Evolutionary conservation across 2,113 vertebrate species (phyloP), one percentile per base, ranked within the genome.

Genomic region (Paraplagusia blochii): DNA sequence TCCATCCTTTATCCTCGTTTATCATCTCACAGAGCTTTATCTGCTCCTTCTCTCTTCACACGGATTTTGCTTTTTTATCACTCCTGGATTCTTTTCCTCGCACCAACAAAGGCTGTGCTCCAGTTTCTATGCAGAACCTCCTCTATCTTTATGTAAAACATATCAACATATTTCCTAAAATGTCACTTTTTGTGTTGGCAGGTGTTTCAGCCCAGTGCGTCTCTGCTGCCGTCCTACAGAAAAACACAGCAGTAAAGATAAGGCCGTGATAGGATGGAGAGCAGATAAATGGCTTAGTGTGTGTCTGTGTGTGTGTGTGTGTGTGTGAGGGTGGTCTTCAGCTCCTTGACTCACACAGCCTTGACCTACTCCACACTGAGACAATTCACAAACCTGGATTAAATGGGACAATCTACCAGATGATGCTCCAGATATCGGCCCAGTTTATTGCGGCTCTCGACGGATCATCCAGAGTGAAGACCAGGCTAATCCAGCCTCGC

Each of bases 221-320:
- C 83, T 83, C 29, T 76, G 66, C 39, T 46, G 71, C 63, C 69
- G 81, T 80, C 59, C 61, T 29, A 22, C 62, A 77, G 77, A 82
- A 88, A 88, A 89, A 87, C 85, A 87, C 16, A 12, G 84, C 82
- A 60, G 81, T 91, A 88, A 90, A 91, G 88, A 91, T 91, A 88
- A 88, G 66, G 18, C 5, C n/a, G 44, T 35, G 18, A 63, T 53
- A 54, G 17, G 53, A 77, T 61, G 46, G 43, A 58, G 66, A 50
- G 7, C 48, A 71, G 72, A 81, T 81, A 85, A 88, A 62, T 35
- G 36, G 51, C 58, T 61, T 18, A 58, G 65, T 65, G 55, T 62
- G 45, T 66, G 71, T 74, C 56, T 44, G 22, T 29, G 22, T 29
- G 22, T 29, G 22, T 29, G 22, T 29, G 22, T 29, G 22, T 29